Conservation (phyloP, 2,113 vertebrate species). For the Elephantulus edwardii region DNA sequence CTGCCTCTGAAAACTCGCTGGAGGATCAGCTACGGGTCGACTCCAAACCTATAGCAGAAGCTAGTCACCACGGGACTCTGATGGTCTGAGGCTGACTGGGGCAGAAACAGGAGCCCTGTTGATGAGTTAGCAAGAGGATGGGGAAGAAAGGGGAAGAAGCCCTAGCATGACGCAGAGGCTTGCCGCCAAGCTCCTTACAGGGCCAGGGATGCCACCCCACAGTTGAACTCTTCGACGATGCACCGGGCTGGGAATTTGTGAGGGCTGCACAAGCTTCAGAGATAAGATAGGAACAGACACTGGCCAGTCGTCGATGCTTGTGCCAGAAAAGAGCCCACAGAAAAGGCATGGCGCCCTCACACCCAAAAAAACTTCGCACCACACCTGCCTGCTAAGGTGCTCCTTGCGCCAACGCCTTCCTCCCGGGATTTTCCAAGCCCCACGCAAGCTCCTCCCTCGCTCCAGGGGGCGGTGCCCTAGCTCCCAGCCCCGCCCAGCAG, state of each 20-base stretch:
- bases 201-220: not conserved
- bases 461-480: not conserved
- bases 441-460: conserved; percentile 59
- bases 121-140: too few species aligned
- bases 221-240: too few species aligned
- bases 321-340: not conserved
- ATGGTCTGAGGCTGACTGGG: too few species aligned
- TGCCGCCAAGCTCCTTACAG: too few species aligned
- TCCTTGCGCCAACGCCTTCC: conserved; percentile 40
- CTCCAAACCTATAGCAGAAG: too few species aligned
- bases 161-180: too few species aligned
- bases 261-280: not conserved
- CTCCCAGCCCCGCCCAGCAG: not conserved
- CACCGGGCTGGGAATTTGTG: not conserved
- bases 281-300: not conserved
- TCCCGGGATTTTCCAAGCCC: conserved; percentile 17
- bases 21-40: too few species aligned
- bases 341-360: not conserved
- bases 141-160: too few species aligned
- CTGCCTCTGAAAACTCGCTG: too few species aligned
- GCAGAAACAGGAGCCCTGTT: too few species aligned
- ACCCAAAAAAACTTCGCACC: conserved; percentile 18
- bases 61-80: too few species aligned
- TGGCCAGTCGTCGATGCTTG: not conserved
- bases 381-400: conserved; percentile 66